Base-by-base conservation (phyloP, 2,888 invertebrate species). In the Blera fallax region DNA sequence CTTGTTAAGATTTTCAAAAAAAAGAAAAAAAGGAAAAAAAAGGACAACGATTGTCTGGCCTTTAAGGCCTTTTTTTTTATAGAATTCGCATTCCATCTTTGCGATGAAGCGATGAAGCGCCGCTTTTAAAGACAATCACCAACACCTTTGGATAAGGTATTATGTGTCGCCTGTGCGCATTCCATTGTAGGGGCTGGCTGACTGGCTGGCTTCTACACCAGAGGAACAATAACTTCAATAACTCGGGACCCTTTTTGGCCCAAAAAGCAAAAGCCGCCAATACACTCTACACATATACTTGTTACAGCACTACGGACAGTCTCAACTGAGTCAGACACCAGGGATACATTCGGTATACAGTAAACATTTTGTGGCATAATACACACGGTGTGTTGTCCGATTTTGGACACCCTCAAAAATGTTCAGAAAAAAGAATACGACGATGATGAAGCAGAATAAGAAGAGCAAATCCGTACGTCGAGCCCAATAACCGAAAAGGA, bases 121-220 rank as follows among this genome's bases (percentile, higher is more conserved):
- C 91, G 91, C 91, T 91, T 88, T 91, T 90, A 91, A 87, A 91
- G 91, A 91, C 92, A 91, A 91, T 91, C 91, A 90, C 90, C 91
- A 90, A 91, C 91, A 91, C 91, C 91, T 91, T 88, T 88, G 87
- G 88, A 43, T 27, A 80, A 84, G 79, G 54, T 76, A 81, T 76
- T 76, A 81, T 77, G 64, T 85, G 70, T 76, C 85, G 76, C 85
- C 64, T 65, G 62, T 72, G 72, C 50, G 58, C 62, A 87, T 82
- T 87, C 84, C 69, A 67, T 67, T 60, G 52, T 45, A 65, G 24
- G 45, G 16, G 32, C 34, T 62, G 52, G 45, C 50, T 62, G 7
- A 48, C 18, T 62, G 45, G 50, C 24, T 24, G n/a, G 43, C 40
- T 16, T 48, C 62, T 14, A 16, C 50, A 52, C n/a, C 62, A 60